These are phyloP conservation scores for Chloropsis cyanopogon DNA, from an alignment of 2,113 vertebrate genomes.

Conservation along the genomic window DNA sequence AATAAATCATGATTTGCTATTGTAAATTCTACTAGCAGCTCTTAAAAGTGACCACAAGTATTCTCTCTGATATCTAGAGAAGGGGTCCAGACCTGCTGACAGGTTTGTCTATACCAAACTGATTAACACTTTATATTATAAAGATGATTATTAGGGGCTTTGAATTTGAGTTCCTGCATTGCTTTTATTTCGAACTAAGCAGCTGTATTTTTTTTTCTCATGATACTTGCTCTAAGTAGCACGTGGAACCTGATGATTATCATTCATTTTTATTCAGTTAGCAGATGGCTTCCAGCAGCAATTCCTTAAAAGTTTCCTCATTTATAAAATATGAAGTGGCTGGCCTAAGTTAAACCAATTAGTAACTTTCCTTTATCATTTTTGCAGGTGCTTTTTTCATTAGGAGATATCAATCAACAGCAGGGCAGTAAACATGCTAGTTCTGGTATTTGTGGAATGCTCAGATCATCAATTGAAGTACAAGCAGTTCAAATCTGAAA, in stretches of 20 bases:
- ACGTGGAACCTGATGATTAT: conserved; percentile 27
- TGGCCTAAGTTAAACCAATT: conserved; percentile 66
- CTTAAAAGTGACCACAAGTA: background rate
- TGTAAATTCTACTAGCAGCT: conserved; percentile 4
- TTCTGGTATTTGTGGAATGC: conserved; percentile 57
- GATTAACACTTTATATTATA: background rate
- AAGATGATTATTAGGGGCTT: background rate
- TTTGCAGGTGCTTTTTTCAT: conserved; percentile 65
- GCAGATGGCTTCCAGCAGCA: conserved; percentile 55
- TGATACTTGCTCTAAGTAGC: background rate
- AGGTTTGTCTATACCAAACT: background rate
- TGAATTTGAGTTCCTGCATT: background rate
- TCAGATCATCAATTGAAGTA: conserved; percentile 51
- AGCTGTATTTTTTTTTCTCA: background rate
- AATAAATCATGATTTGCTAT: conserved; percentile 1
- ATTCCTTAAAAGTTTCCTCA: conserved; percentile 57
- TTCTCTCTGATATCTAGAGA: background rate
- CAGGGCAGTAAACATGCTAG: conserved; percentile 57
- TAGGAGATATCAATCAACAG: conserved; percentile 58
- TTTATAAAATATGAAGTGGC: conserved; percentile 61
- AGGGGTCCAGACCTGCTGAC: background rate
- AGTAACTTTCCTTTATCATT: conserved; percentile 61
- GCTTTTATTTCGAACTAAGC: background rate
- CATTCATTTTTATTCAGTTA: conserved; percentile 47
- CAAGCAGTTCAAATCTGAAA: conserved; percentile 52